A percentile compares a stretch with the other conserved stretches of the same genome.
These are phyloP conservation scores for Hemichromis elongatus DNA, from an alignment of 2,113 vertebrate genomes.

Conservation along the genomic window DNA sequence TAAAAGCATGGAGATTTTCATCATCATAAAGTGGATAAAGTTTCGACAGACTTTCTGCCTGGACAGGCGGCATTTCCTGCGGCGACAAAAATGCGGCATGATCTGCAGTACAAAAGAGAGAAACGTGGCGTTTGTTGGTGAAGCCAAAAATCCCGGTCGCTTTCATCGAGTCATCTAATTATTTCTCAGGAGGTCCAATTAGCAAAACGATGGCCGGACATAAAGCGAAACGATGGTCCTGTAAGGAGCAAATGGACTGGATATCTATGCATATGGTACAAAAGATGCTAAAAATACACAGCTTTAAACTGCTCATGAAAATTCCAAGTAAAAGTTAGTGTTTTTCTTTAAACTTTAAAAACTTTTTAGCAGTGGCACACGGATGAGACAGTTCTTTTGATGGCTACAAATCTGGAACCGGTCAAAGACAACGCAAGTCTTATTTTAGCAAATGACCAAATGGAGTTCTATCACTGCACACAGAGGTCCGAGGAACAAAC, in stretches of 20 bases:
- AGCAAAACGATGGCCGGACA: conserved; percentile 42
- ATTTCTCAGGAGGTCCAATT: conserved; percentile 66
- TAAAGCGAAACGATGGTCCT: conserved; percentile 34
- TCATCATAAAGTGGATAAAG: background rate
- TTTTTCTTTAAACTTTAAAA: conserved; percentile 33
- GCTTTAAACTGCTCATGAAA: conserved; percentile 4
- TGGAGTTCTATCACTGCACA: background rate
- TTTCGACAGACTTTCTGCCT: background rate
- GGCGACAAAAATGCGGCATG: background rate
- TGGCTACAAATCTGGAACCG: conserved; percentile 5
- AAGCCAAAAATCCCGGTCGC: conserved; percentile 36
- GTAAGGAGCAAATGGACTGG: background rate
- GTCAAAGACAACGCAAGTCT: background rate
- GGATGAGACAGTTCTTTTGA: background rate
- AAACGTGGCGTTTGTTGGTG: conserved; percentile 25
- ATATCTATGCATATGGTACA: background rate
- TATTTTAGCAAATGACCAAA: conserved; percentile 8
- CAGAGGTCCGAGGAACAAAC: background rate
- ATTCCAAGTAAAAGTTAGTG: conserved; percentile 17
- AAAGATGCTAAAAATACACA: conserved; percentile 37
- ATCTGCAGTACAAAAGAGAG: conserved; percentile 13
- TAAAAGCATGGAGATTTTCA: background rate
- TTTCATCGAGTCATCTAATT: conserved; percentile 55
- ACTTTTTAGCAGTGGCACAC: background rate
- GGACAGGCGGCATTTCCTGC: background rate